Base-by-base conservation (phyloP, 1,140 invertebrate species). In the Yoshiicerus persimilis region DNA sequence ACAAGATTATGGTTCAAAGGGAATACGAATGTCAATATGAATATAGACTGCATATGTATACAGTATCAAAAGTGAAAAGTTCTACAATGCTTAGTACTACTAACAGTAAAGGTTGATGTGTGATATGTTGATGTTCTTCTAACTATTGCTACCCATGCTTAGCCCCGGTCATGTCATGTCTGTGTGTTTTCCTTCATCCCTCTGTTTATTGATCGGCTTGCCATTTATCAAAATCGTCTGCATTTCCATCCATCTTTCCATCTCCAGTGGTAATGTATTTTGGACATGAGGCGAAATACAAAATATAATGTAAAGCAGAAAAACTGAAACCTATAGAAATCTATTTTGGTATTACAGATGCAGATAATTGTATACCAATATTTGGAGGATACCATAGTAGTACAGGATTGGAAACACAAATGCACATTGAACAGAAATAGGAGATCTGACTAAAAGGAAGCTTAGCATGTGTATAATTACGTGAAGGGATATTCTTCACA, bases 181-280 rank as follows among this genome's bases (percentile, higher is more conserved):
- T 38, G n/a, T n/a, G n/a, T n/a, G n/a, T n/a, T n/a, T n/a, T n/a
- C n/a, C 75, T 80, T 80, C 75, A 80, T 80, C 75, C 75, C 75
- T 80, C 75, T 80, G 75, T 80, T 80, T 80, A 80, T 80, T 80
- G 75, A 80, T 80, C 75, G 75, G 75, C 75, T 80, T 80, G 32
- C 75, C 75, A 80, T 80, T 80, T 80, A 80, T 80, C 75, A 80
- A 80, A 32, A 80, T 80, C 75, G 75, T 32, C 32, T 80, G 16
- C 23, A 13, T 80, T 30, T 80, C 75, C 34, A 80, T 80, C 75
- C 30, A 27, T n/a, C 75, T 36, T 32, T 36, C 32, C 30, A 32
- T 34, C 34, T 77, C 30, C 34, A 80, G 4, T 80, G 4, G 4
- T 36, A 80, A 32, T 32, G 75, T 1, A 56, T 16, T n/a, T n/a